Evolutionary conservation across 2,888 invertebrate species (phyloP).

Genomic region (Frankliniella fusca): DNA sequence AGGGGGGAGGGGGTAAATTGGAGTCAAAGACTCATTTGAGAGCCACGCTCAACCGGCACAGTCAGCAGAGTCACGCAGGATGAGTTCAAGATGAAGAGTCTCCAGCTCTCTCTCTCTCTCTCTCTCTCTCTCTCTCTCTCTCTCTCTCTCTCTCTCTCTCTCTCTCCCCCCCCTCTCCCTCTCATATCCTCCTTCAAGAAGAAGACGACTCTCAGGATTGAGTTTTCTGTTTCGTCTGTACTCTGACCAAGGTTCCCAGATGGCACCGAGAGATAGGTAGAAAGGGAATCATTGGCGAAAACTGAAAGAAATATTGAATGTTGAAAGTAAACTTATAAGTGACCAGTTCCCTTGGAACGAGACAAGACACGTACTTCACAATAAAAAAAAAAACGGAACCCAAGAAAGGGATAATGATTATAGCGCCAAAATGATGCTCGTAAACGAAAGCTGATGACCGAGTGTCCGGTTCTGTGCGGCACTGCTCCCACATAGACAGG

Average conservation of each 20-base stretch:
- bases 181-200: not conserved
- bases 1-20: not conserved
- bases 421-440: too few relatives aligned
- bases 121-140: constrained; percentile 8
- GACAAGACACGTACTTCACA: too few relatives aligned
- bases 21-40: constrained; percentile 24
- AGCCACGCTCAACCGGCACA: not conserved
- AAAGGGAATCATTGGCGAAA: not conserved
- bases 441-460: too few relatives aligned
- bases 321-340: too few relatives aligned
- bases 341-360: too few relatives aligned
- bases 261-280: not conserved
- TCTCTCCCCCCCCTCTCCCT: not conserved
- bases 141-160: not conserved
- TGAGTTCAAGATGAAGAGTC: not conserved
- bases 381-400: not conserved
- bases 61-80: constrained; percentile 21
- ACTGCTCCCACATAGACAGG: too few relatives aligned
- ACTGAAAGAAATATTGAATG: not conserved
- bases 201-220: not conserved
- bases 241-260: too few relatives aligned
- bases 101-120: not conserved
- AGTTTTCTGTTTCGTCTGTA: too few relatives aligned
- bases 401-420: not conserved
- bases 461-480: too few relatives aligned